These are phyloP conservation scores for Caloenas nicobarica DNA, from an alignment of 2,113 vertebrate genomes.

Conservation along the genomic window DNA sequence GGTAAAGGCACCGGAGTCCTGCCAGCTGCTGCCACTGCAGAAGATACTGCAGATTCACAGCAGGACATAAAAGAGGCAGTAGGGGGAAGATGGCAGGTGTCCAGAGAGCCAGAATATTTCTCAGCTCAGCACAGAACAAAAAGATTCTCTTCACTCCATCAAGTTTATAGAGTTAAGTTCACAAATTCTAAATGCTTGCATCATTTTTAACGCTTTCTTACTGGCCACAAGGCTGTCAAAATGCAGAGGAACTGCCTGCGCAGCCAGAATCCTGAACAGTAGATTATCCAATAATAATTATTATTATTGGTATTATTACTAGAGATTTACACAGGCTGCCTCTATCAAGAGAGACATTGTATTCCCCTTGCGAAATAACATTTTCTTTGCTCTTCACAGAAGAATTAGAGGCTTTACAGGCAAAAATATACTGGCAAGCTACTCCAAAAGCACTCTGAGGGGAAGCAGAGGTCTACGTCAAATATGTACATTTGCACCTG, in stretches of 20 bases:
- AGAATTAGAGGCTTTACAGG: neutral
- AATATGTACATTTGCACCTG: neutral
- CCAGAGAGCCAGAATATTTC: conserved; percentile 55
- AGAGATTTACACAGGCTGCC: neutral
- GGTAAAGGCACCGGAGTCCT: neutral
- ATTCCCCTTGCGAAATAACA: neutral
- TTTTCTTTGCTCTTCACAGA: conserved; percentile 27
- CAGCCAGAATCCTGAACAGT: conserved; percentile 26
- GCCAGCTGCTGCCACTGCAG: conserved; percentile 55
- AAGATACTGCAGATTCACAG: conserved; percentile 59
- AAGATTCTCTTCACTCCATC: conserved; percentile 66
- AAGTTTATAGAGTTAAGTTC: conserved; percentile 67
- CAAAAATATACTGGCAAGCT: neutral
- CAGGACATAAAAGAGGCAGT: conserved; percentile 56
- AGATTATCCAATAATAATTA: conserved; percentile 17
- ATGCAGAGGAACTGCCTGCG: neutral
- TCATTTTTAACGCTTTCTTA: conserved; percentile 39
- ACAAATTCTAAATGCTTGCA: conserved; percentile 59
- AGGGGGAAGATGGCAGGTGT: conserved; percentile 64
- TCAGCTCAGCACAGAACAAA: conserved; percentile 66
- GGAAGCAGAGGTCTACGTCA: neutral
- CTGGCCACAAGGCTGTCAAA: conserved; percentile 36
- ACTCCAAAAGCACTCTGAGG: neutral
- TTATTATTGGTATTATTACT: conserved; percentile 11
- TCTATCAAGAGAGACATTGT: neutral